phyloP scores from a whole-genome alignment of 2,888 invertebrate genomes.

The Pelosia muscerda region DNA sequence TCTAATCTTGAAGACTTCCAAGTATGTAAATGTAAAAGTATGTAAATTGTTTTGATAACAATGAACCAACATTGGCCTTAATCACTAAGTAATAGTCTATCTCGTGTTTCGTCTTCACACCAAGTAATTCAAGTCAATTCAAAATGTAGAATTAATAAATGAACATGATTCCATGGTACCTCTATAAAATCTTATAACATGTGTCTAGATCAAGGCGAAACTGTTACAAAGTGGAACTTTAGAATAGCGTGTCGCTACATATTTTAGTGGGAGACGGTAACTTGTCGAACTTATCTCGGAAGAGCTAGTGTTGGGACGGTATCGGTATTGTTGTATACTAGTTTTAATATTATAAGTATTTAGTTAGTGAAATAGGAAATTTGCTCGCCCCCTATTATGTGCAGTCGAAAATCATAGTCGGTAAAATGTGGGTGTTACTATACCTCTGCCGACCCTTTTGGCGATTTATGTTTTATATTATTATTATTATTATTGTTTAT shows the following conservation, averaged over 20 bases:
- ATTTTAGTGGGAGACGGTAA: constrained; percentile 80
- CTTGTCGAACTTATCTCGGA: constrained; percentile 78
- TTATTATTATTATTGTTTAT: too few relatives aligned
- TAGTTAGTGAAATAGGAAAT: too few relatives aligned
- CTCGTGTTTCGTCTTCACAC: not conserved
- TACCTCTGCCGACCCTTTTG: too few relatives aligned
- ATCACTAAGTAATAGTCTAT: too few relatives aligned
- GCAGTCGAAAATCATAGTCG: too few relatives aligned
- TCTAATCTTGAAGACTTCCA: too few relatives aligned
- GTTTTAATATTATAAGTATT: not conserved
- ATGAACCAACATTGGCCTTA: too few relatives aligned
- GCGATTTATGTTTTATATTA: too few relatives aligned
- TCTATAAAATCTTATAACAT: constrained; percentile 1
- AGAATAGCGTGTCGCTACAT: constrained; percentile 84
- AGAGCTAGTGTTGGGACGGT: constrained; percentile 50
- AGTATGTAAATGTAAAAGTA: too few relatives aligned
- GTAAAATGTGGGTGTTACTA: too few relatives aligned
- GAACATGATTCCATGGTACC: constrained; percentile 11
- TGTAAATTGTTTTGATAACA: too few relatives aligned
- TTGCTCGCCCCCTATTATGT: too few relatives aligned
- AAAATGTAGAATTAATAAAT: not conserved
- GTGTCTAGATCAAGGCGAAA: constrained; percentile 62
- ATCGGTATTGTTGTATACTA: not conserved
- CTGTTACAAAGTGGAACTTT: constrained; percentile 74
- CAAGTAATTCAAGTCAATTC: not conserved